Evolutionary conservation across 23 tunicate species (phyloP).

Genomic region (Ciona savignyi): DNA sequence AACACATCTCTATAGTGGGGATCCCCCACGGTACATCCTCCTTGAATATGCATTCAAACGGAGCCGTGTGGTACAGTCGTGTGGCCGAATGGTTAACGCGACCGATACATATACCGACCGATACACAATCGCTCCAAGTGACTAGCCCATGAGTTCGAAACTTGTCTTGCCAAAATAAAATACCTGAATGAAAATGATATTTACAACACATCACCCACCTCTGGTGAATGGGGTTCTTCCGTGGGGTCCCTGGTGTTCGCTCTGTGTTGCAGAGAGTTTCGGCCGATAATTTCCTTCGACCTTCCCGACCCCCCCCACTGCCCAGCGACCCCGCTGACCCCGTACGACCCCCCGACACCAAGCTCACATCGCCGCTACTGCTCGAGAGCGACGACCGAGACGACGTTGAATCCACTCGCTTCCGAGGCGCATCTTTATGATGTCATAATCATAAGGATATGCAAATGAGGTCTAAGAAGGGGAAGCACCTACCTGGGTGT

Average conservation of each 20-base stretch:
- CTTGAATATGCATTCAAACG: no score
- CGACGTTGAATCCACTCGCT: constrained; percentile 89
- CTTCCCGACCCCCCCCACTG: constrained; percentile 13
- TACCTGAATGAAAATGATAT: no score
- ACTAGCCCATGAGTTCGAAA: no score
- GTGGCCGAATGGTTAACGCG: no score
- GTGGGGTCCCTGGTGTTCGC: constrained; percentile 47
- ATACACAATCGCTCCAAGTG: no score
- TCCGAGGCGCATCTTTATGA: constrained; percentile 89
- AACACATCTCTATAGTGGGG: no score
- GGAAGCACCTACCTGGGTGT: constrained; percentile 84
- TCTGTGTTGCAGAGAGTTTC: constrained; percentile 60
- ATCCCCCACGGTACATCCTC: no score
- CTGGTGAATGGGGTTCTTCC: constrained; percentile 46
- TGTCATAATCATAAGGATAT: no score
- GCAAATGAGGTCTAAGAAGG: no score
- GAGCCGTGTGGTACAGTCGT: no score
- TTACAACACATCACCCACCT: constrained; percentile 32
- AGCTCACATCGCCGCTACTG: constrained; percentile 53
- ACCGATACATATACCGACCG: no score
- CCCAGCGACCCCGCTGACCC: constrained; percentile 44
- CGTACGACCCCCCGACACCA: constrained; percentile 12
- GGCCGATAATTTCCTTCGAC: constrained; percentile 53
- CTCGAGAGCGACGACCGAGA: constrained; percentile 55
- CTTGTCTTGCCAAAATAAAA: no score